Conservation (phyloP, 1,140 invertebrate genomes). For the Bombus pascuorum region DNA sequence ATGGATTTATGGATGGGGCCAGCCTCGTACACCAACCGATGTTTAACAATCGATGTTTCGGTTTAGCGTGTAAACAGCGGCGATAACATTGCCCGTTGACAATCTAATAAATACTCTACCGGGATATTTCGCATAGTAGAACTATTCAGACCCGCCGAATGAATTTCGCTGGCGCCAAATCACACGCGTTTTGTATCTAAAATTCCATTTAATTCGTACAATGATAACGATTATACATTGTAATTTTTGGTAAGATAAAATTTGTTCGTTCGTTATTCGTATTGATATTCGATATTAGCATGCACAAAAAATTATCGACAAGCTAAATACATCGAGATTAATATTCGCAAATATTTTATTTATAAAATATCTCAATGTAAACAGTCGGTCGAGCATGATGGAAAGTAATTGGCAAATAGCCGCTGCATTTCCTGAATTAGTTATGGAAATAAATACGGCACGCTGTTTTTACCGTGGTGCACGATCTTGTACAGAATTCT, state of each 20-base stretch:
- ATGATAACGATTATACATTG: neutral
- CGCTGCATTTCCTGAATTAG: neutral
- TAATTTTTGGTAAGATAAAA: neutral
- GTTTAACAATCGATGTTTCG: neutral
- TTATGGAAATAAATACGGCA: neutral
- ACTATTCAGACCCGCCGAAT: neutral
- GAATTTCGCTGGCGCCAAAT: neutral
- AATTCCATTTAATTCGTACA: neutral
- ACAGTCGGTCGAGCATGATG: neutral
- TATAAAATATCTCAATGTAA: no score
- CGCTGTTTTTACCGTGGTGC: neutral
- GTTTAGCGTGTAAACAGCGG: conserved; percentile 1
- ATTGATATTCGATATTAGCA: no score
- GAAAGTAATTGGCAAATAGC: no score
- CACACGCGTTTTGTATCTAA: neutral
- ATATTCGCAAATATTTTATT: no score
- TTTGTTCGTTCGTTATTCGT: neutral
- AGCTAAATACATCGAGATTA: no score
- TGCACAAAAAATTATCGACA: no score
- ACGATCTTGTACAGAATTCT: neutral
- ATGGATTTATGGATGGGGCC: conserved; percentile 2
- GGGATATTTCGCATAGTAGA: neutral
- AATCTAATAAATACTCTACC: conserved; percentile 8
- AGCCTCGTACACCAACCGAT: neutral
- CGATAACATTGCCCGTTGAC: conserved; percentile 1